A percentile compares a stretch with the other conserved stretches of the same genome.
These are phyloP conservation scores for Choreutis nemorana DNA, from an alignment of 2,888 invertebrate species.

Conservation along the genomic window DNA sequence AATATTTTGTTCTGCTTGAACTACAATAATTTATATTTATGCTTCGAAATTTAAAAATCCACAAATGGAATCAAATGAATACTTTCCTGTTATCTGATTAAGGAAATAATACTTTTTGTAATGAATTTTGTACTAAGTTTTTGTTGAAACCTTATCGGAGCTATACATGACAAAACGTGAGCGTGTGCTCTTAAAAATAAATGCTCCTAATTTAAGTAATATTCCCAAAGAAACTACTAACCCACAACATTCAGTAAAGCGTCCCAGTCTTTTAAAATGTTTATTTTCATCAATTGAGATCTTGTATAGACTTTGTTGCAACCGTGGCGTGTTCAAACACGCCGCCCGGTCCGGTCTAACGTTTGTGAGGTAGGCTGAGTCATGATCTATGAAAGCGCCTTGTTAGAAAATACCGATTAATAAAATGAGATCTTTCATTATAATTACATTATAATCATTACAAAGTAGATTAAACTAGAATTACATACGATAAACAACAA, in stretches of 20 bases:
- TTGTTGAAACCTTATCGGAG: conserved; percentile 33
- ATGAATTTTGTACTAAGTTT: conserved; percentile 57
- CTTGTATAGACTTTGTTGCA: conserved; percentile 62
- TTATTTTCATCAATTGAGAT: conserved; percentile 67
- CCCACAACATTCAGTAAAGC: conserved; percentile 67
- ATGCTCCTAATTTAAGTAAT: conserved; percentile 65
- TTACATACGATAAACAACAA: conserved; percentile 64
- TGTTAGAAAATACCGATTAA: conserved; percentile 68
- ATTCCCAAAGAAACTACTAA: conserved; percentile 62
- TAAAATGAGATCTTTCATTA: conserved; percentile 68
- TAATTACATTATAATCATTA: conserved; percentile 64
- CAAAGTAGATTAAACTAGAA: conserved; percentile 62
- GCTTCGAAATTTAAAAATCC: conserved; percentile 26
- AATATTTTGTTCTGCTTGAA: conserved; percentile 14
- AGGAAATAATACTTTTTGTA: conserved; percentile 60
- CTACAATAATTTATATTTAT: conserved; percentile 18
- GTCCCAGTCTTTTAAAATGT: conserved; percentile 66
- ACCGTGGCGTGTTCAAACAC: conserved; percentile 24
- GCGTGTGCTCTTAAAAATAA: conserved; percentile 38
- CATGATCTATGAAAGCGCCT: conserved; percentile 67
- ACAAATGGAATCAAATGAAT: conserved; percentile 44
- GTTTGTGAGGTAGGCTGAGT: conserved; percentile 67
- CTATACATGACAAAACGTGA: conserved; percentile 27
- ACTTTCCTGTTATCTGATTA: conserved; percentile 57
- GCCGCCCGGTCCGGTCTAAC: conserved; percentile 37